Base-by-base conservation (phyloP, 2,113 vertebrate species). In the Oreotrochilus melanogaster region DNA sequence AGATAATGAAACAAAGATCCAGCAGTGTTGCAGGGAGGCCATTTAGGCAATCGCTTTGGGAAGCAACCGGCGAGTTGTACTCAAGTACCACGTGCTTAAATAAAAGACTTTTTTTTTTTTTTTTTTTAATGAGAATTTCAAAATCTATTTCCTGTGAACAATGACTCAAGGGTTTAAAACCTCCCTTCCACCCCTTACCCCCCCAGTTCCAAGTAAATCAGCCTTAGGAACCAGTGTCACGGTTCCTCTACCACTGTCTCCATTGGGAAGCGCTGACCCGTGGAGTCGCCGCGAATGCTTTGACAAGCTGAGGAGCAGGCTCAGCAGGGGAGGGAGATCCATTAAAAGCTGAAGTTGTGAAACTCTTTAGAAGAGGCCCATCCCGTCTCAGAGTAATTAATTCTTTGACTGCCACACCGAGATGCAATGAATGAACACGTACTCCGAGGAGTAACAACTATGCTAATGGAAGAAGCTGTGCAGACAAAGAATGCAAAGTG, bases 321-420 rank as follows among this genome's bases (percentile, higher is more conserved):
- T 87, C 96, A 95, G 97, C 96, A 64, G 97, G 98, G 94, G 79
- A 92, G 47, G 42, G 48, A 23, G 65, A 93, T 67, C 92, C 70
- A 93, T 95, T 95, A 88, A 97, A 92, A 88, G 95, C 92, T 93
- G 64, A 56, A 97, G 89, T 97, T 96, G 97, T 93, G 97, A 97
- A 97, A 97, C 97, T 96, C 94, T 95, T 97, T 78, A 79, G 14
- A 96, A 92, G 95, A 93, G 81, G 80, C 92, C 95, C 64, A 93
- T 91, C 96, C 97, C 95, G 96, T 95, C 96, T 96, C 93, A 22
- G 89, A 96, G 97, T 98, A 97, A 98, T 98, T 98, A 97, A 98
- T 97, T 97, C 96, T 96, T 96, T 95, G 98, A 93, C 89, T 97
- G 93, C 93, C 93, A 88, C 95, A 18, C 91, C 70, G 97, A 73